Base-by-base conservation (phyloP, 1,140 invertebrate genomes). In the Pygmarrhopalites habei region DNA sequence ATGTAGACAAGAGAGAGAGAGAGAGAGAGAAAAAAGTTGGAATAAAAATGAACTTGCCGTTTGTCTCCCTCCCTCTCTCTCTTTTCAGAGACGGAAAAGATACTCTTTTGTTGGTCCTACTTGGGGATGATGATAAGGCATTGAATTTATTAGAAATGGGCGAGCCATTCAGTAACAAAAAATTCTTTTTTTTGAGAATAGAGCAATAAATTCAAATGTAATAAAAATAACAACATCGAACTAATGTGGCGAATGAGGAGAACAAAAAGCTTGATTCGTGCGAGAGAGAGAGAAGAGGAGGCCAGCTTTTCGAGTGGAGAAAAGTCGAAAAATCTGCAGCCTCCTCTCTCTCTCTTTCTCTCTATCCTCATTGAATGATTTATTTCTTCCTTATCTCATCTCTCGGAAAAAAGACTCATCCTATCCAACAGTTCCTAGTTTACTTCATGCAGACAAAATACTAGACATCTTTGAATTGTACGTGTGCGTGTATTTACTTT, bases 171-270 rank as follows among this genome's bases (percentile, higher is more conserved):
- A 46, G 21, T n/a, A 10, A 5, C 5, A n/a, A 46, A 21, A 21
- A 17, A 5, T 17, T 46, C n/a, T 21, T n/a, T 17, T 46, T 46
- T 17, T 4, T 17, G 5, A 46, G 44, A 46, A 46, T 46, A 46
- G 44, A 46, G 44, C 44, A 46, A 46, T 46, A 46, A 46, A 46
- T 46, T 19, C 44, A 46, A 46, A 46, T 46, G 44, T 46, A 46
- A 46, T 46, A 46, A 46, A 46, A 46, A 46, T 46, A 46, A 46
- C 44, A 46, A 46, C 44, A 46, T 46, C 19, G 44, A 46, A 46
- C 44, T 46, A 46, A 46, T 46, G 5, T 5, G n/a, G 21, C 44
- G 44, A n/a, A 46, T n/a, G 44, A n/a, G 44, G 44, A 46, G 44
- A 46, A 46, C 44, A 46, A 46, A 46, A 46, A 39, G 15, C n/a